Percentiles rank a stretch among this genome's conserved stretches.
phyloP scores from a whole-genome alignment of 2,888 invertebrate genomes.

The Habrosyne pyritoides region DNA sequence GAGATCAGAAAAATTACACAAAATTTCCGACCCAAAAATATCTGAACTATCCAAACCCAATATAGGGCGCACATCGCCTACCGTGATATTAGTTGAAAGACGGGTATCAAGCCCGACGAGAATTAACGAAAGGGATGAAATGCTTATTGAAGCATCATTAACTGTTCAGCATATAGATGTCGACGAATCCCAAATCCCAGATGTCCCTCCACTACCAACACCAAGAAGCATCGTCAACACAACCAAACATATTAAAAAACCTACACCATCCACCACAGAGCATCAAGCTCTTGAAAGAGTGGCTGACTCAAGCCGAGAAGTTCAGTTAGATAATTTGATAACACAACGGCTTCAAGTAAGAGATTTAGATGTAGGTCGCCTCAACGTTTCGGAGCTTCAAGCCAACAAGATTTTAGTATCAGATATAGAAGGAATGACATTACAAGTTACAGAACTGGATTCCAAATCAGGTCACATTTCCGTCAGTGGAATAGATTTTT shows the following conservation, averaged over 20 bases:
- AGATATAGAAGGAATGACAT: slow-evolving; percentile 89
- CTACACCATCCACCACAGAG: slow-evolving; percentile 42
- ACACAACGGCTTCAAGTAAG: slow-evolving; percentile 87
- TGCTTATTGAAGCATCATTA: slow-evolving; percentile 86
- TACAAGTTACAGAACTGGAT: slow-evolving; percentile 88
- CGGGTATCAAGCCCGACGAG: slow-evolving; percentile 84
- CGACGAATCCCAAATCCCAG: slow-evolving; percentile 71
- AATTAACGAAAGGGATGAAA: slow-evolving; percentile 84
- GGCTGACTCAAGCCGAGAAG: slow-evolving; percentile 59
- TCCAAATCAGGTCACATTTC: slow-evolving; percentile 87
- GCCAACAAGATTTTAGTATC: slow-evolving; percentile 92
- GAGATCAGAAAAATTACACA: slow-evolving; percentile 81
- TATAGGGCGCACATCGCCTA: slow-evolving; percentile 84
- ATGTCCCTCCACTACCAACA: slow-evolving; percentile 74
- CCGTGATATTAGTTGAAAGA: slow-evolving; percentile 84
- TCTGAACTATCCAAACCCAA: slow-evolving; percentile 81
- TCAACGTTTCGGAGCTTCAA: slow-evolving; percentile 90
- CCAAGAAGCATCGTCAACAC: slow-evolving; percentile 47
- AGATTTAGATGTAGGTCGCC: slow-evolving; percentile 90
- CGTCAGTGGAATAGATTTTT: slow-evolving; percentile 87
- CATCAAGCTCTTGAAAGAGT: slow-evolving; percentile 65
- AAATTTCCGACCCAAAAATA: slow-evolving; percentile 81
- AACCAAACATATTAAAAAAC: slow-evolving; percentile 40
- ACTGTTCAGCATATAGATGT: slow-evolving; percentile 86
- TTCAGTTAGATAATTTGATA: slow-evolving; percentile 73